Evolutionary conservation across 2,888 invertebrate species (phyloP), one percentile per base, ranked within the genome.

Genomic region (Cybosia mesomella): DNA sequence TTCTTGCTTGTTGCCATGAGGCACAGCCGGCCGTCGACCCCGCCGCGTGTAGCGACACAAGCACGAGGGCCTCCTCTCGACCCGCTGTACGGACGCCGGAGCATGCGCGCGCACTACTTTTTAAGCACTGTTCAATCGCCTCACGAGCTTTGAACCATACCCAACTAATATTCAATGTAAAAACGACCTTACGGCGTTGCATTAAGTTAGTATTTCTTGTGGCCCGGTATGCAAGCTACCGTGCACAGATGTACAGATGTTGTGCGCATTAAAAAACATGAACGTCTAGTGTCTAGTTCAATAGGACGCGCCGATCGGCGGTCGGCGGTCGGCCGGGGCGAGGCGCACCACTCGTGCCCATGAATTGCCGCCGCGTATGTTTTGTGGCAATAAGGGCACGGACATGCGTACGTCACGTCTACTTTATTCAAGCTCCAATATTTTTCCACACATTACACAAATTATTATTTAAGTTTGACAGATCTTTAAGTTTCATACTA

Each of bases 261-360:
- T 87, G 84, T 83, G 82, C 83, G 81, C 85, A 86, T 87, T 86
- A 86, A 85, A 89, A 87, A 89, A 90, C 89, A 88, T 88, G 87
- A 86, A 86, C 86, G n/a, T n/a, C n/a, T n/a, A n/a, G n/a, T n/a
- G 81, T 83, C 85, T 88, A 85, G 87, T 87, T 85, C 81, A 86
- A 85, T 87, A 82, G 85, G 73, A 77, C 66, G 43, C 13, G 53
- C 22, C 66, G n/a, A n/a, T n/a, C n/a, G n/a, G n/a, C n/a, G n/a
- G 53, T 18, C 9, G 4, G 18, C 32, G 58, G 10, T 18, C 64
- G 57, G 57, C 34, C 24, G 24, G n/a, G 54, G 21, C 66, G 55
- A n/a, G 43, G 5, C 28, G 28, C 28, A 5, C 5, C 28, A 5
- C 28, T 2, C 3, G 5, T 28, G 28, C 3, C 28, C 28, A 49